These are phyloP conservation scores for Hippoglossus hippoglossus DNA, from an alignment of 2,797 vertebrate species.

Conservation along the genomic window DNA sequence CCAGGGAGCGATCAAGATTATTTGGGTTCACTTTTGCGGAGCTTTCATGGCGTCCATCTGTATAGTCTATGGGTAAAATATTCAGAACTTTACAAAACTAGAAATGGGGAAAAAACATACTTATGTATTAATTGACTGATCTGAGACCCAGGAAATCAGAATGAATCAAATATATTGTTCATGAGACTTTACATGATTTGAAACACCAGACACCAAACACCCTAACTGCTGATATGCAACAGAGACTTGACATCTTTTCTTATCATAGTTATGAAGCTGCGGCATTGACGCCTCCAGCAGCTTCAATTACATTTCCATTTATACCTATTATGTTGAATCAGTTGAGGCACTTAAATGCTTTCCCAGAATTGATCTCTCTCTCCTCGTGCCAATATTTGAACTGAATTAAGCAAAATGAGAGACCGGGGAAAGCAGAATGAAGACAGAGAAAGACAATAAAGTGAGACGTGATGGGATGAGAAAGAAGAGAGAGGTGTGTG, in stretches of 20 bases:
- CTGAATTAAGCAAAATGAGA: slow-evolving; percentile 2
- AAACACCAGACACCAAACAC: too few species aligned
- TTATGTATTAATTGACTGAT: too few species aligned
- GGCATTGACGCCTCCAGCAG: background rate
- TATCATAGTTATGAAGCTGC: background rate
- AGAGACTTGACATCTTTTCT: background rate
- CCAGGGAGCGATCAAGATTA: too few species aligned
- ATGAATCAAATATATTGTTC: too few species aligned
- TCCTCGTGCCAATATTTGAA: background rate
- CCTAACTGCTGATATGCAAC: background rate
- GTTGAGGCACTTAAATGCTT: background rate
- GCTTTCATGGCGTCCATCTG: too few species aligned
- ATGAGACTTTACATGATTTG: background rate
- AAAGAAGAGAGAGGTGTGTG: slow-evolving; percentile 7
- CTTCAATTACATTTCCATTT: background rate
- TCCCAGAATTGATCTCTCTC: background rate
- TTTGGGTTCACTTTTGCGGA: too few species aligned
- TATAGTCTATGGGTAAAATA: too few species aligned
- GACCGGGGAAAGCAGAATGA: background rate
- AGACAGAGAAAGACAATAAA: slow-evolving; percentile 8
- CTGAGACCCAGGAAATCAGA: too few species aligned
- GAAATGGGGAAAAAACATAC: too few species aligned
- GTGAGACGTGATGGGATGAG: background rate
- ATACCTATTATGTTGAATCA: background rate
- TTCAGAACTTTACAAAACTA: too few species aligned